Evolutionary conservation across 2,113 vertebrate genomes (phyloP).

Genomic region (Sapayoa aenigma): DNA sequence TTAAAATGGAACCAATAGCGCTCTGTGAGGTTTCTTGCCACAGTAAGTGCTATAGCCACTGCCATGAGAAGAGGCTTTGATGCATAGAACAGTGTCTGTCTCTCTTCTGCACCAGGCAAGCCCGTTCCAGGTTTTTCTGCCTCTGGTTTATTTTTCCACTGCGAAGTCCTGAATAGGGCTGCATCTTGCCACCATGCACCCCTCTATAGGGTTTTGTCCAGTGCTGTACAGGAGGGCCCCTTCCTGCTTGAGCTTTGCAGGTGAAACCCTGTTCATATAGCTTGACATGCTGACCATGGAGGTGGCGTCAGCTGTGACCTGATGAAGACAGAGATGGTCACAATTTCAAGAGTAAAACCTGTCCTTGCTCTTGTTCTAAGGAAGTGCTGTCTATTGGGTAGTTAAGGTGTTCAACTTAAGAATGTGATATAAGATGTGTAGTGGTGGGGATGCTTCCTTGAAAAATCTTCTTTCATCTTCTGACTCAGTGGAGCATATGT

Average conservation of each 20-base stretch:
- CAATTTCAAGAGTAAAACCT: neutral
- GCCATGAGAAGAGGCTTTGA: neutral
- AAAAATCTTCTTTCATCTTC: neutral
- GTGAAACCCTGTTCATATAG: neutral
- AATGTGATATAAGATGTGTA: neutral
- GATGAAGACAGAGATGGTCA: neutral
- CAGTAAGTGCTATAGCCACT: neutral
- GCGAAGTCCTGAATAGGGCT: neutral
- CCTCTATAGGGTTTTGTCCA: neutral
- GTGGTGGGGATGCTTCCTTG: neutral
- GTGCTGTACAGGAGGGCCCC: neutral
- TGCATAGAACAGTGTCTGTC: neutral
- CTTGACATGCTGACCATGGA: neutral
- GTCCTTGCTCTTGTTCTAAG: neutral
- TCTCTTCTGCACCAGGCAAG: neutral
- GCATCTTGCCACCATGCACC: neutral
- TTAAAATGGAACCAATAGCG: neutral
- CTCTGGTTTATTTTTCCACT: neutral
- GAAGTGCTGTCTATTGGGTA: neutral
- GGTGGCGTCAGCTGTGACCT: neutral
- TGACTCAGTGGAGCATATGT: neutral
- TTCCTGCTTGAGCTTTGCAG: neutral
- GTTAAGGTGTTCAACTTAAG: neutral
- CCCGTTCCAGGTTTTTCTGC: neutral
- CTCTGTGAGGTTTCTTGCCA: neutral